These are phyloP conservation scores for Atta texana DNA, from an alignment of 1,140 invertebrate genomes.

Conservation along the genomic window DNA sequence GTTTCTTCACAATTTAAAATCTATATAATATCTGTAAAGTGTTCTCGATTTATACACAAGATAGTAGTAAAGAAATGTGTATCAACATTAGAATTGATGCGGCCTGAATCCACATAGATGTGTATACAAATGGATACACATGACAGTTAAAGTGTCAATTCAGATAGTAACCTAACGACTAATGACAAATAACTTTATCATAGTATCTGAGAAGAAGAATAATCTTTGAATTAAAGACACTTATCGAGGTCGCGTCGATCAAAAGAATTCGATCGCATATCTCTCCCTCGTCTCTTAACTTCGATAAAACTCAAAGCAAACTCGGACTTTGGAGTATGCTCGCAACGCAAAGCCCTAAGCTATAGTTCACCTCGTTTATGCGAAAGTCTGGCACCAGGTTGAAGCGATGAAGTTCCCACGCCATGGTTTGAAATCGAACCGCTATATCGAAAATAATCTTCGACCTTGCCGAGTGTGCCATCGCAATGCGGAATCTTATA, in stretches of 20 bases:
- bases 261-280: constrained; percentile 17
- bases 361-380: constrained; percentile 64
- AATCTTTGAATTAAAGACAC: neutral
- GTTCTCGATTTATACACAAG: too few relatives aligned
- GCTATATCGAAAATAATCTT: constrained; percentile 57
- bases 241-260: constrained; percentile 20
- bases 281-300: constrained; percentile 38
- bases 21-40: too few relatives aligned
- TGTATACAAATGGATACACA: too few relatives aligned
- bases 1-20: too few relatives aligned
- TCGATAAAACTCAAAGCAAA: constrained; percentile 59
- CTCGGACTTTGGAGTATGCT: constrained; percentile 45
- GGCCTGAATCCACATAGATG: too few relatives aligned
- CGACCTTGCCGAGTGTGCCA: constrained; percentile 27
- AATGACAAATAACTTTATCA: too few relatives aligned
- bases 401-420: constrained; percentile 54
- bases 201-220: neutral
- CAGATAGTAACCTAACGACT: too few relatives aligned
- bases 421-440: constrained; percentile 57
- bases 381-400: constrained; percentile 56
- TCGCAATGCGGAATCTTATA: neutral
- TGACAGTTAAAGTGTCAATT: too few relatives aligned
- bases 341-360: constrained; percentile 35
- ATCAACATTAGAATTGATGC: too few relatives aligned
- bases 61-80: too few relatives aligned